phyloP scores from a whole-genome alignment of 2,888 invertebrate genomes.

The Athripsodes cinereus region DNA sequence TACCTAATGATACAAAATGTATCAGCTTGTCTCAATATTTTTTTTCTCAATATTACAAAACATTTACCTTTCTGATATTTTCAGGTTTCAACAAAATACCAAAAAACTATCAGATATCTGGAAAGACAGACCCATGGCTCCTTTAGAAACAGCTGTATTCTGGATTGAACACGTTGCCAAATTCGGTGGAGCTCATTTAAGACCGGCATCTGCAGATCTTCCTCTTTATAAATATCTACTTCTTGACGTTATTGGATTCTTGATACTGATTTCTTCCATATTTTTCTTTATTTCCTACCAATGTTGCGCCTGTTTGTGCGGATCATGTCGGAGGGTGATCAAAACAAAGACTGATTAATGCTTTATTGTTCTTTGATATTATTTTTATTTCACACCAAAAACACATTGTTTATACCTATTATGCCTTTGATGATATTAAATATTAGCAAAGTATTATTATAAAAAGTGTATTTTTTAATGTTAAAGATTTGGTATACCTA shows the following conservation, averaged over 20 bases:
- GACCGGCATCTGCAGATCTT: constrained; percentile 36
- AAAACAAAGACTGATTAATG: constrained; percentile 1
- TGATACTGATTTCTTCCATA: constrained; percentile 25
- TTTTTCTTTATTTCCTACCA: constrained; percentile 35
- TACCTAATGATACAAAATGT: too few relatives aligned
- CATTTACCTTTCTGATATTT: too few relatives aligned
- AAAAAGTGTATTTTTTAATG: too few relatives aligned
- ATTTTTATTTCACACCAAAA: too few relatives aligned
- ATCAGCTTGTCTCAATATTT: too few relatives aligned
- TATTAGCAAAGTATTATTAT: too few relatives aligned
- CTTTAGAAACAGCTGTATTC: constrained; percentile 52
- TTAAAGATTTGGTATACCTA: too few relatives aligned
- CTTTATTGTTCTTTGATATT: too few relatives aligned
- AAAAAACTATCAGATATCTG: constrained; percentile 45
- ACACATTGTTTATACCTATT: too few relatives aligned
- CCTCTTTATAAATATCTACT: constrained; percentile 43
- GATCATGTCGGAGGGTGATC: not conserved
- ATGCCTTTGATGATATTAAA: too few relatives aligned
- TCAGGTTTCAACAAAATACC: constrained; percentile 44
- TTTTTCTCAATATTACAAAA: not conserved
- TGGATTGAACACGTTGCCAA: constrained; percentile 52
- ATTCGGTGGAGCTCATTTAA: constrained; percentile 33
- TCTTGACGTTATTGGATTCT: constrained; percentile 41
- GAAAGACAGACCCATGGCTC: constrained; percentile 45
- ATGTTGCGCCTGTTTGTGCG: constrained; percentile 22